Conservation (phyloP, 2,113 vertebrate species). For the Ceratotherium simum region DNA sequence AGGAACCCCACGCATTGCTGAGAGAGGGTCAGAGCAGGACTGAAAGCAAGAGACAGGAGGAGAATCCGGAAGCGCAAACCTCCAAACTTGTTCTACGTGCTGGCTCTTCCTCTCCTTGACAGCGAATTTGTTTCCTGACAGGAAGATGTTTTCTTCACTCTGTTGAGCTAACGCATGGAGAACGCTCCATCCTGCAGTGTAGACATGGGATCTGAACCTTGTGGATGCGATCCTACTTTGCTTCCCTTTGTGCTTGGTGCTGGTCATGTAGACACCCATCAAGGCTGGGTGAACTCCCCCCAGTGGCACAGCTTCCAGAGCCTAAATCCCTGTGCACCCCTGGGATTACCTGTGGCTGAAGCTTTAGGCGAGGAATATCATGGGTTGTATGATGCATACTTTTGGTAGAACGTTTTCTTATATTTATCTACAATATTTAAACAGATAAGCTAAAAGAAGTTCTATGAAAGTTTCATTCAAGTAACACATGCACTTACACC, state of each 20-base stretch:
- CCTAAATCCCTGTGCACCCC: fast-evolving
- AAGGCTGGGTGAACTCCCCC: too few species aligned
- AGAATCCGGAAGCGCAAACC: neutral
- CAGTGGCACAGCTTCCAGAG: neutral
- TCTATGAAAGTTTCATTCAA: neutral
- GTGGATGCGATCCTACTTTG: neutral
- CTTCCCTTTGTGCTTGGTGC: neutral
- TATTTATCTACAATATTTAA: neutral
- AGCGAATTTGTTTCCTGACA: too few species aligned
- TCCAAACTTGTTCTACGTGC: fast-evolving
- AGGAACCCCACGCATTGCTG: fast-evolving
- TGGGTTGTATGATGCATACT: fast-evolving
- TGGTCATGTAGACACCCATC: too few species aligned
- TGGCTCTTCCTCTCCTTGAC: neutral
- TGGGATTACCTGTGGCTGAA: too few species aligned
- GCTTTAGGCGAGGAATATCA: neutral
- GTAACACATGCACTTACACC: fast-evolving
- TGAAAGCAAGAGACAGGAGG: neutral
- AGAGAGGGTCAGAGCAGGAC: too few species aligned
- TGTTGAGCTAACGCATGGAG: fast-evolving
- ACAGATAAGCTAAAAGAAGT: neutral
- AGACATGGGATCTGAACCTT: neutral
- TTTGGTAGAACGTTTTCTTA: neutral
- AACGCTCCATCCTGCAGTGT: neutral
- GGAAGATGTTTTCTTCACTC: neutral